A percentile compares a stretch with the other conserved stretches of the same genome.
phyloP scores from a whole-genome alignment of 2,113 vertebrate species.

The human region GRCh38 chr9:112471001-112471500 shows the following conservation, averaged over 20 bases:
- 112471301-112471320: not conserved
- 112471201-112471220: not conserved
- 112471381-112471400: not conserved
- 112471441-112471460: not conserved
- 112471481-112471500: not conserved
- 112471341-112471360: not conserved
- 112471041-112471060: slow-evolving; percentile 19
- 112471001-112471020: slow-evolving; percentile 7
- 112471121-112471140: slow-evolving; percentile 21
- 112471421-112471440: not conserved
- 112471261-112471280: not conserved
- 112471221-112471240: slow-evolving; percentile 15
- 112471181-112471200: slow-evolving; percentile 37
- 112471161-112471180: not conserved
- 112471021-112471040: slow-evolving; percentile 4
- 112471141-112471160: not conserved
- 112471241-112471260: not conserved
- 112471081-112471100: slow-evolving; percentile 10
- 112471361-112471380: not conserved
- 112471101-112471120: slow-evolving; percentile 22
- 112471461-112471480: not conserved
- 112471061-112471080: slow-evolving; percentile 41
- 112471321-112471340: not conserved
- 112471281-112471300: not conserved
- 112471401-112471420: not conserved